Base-by-base conservation (phyloP, 1,140 invertebrate genomes). In the Ericerus pela region DNA sequence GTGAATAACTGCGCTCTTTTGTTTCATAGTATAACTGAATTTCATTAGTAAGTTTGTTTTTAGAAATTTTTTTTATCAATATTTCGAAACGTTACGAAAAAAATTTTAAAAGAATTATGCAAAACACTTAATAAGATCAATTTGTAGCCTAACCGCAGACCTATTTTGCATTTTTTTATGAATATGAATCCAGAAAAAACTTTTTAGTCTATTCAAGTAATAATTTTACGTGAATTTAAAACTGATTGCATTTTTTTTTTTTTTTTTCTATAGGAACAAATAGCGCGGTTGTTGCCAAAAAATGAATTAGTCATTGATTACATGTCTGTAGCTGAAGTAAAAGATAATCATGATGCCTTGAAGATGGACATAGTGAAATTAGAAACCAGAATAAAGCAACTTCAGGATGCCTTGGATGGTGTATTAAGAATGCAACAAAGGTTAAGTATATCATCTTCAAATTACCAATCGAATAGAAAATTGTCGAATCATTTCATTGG, bases 371-470 rank as follows among this genome's bases (percentile, higher is more conserved):
- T 85, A 20, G 76, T 79, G 58, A 84, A 87, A 62, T 75, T 95
- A 22, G 83, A 87, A 61, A 73, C 81, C 53, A 85, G 93, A 72
- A 91, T 93, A 61, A 81, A 84, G 66, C 84, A 89, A 64, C 74
- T 92, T 53, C 79, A 92, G 70, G 91, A 95, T 59, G 76, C 85
- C 6, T 73, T 93, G 53, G 86, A 91, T 62, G 78, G 84, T 0
- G 74, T 95, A 55, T 73, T 81, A 51, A 79, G 90, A 62, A 80
- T 91, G 65, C 92, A 95, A 69, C 81, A 83, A 64, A 84, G 91
- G 75, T 91, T 77, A n/a, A n/a, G n/a, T n/a, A 18, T 22, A 22
- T n/a, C 31, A 10, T 10, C 31, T 33, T 33, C 8, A 10, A 33
- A 33, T 10, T 33, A 10, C 8, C 31, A n/a, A 33, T 33, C 31